Evolutionary conservation across 2,888 invertebrate genomes (phyloP).

Genomic region (Drosophila leonis): DNA sequence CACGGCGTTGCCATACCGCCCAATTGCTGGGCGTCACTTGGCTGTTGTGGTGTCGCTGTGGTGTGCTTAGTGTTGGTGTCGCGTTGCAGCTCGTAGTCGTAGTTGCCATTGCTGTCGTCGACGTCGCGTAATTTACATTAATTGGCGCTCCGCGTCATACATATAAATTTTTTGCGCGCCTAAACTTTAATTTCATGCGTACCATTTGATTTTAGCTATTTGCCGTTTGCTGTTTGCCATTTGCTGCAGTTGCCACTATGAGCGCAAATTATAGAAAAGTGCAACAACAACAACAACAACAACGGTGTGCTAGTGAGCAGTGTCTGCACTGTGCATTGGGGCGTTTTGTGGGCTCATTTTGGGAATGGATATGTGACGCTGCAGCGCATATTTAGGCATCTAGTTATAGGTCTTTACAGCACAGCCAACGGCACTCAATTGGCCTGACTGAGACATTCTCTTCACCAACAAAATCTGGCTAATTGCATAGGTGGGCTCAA

Average conservation of each 20-base stretch:
- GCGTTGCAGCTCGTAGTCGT: slow-evolving; percentile 37
- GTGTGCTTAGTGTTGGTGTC: slow-evolving; percentile 47
- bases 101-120: slow-evolving; percentile 62
- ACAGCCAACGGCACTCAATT: slow-evolving; percentile 58
- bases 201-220: slow-evolving; percentile 74
- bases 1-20: slow-evolving; percentile 76
- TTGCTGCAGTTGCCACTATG: slow-evolving; percentile 43
- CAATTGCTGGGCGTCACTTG: slow-evolving; percentile 60
- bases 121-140: slow-evolving; percentile 79
- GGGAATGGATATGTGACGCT: slow-evolving; percentile 40
- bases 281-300: slow-evolving; percentile 18
- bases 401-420: slow-evolving; percentile 65
- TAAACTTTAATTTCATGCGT: slow-evolving; percentile 80
- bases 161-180: slow-evolving; percentile 77
- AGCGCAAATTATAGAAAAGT: slow-evolving; percentile 66
- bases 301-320: slow-evolving; percentile 8
- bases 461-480: slow-evolving; percentile 6
- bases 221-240: slow-evolving; percentile 11
- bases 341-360: slow-evolving; percentile 56
- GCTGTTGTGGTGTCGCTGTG: slow-evolving; percentile 27
- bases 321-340: slow-evolving; percentile 37
- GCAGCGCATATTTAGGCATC: slow-evolving; percentile 62
- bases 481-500: slow-evolving; percentile 4
- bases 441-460: slow-evolving; percentile 57
- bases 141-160: slow-evolving; percentile 79